Conservation (phyloP, 2,888 invertebrate genomes). For the Habroteleia sp. region DNA sequence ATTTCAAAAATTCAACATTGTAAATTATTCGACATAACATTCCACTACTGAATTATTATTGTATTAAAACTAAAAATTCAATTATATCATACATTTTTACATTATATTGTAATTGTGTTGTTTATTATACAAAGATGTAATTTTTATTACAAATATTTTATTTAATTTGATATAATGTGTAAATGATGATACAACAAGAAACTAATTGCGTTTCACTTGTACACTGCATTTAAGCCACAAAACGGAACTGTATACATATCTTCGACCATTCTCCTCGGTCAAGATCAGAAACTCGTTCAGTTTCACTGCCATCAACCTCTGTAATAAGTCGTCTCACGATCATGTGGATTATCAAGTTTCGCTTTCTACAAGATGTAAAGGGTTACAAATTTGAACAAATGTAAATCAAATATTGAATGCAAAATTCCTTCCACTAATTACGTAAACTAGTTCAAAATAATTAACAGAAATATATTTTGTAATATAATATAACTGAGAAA, state of each 20-base stretch:
- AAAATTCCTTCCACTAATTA: too few species aligned
- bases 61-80: too few species aligned
- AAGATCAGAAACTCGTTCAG: slow-evolving; percentile 62
- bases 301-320: slow-evolving; percentile 63
- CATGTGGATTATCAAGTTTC: slow-evolving; percentile 57
- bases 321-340: slow-evolving; percentile 61
- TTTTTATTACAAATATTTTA: too few species aligned
- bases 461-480: too few species aligned
- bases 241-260: slow-evolving; percentile 51
- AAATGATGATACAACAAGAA: slow-evolving; percentile 17
- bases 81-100: too few species aligned
- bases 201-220: slow-evolving; percentile 53
- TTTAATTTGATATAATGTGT: slow-evolving; percentile 9
- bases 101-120: too few species aligned
- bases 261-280: slow-evolving; percentile 55
- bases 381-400: slow-evolving; percentile 21
- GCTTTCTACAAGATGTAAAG: slow-evolving; percentile 54
- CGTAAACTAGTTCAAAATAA: too few species aligned
- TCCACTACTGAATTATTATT: too few species aligned
- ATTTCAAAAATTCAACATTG: too few species aligned
- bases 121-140: too few species aligned
- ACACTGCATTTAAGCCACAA: slow-evolving; percentile 13
- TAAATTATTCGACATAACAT: too few species aligned
- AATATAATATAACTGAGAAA: too few species aligned
- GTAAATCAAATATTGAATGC: not conserved